Conservation (phyloP, 2,113 vertebrate species). For the Lophura nycthemera region DNA sequence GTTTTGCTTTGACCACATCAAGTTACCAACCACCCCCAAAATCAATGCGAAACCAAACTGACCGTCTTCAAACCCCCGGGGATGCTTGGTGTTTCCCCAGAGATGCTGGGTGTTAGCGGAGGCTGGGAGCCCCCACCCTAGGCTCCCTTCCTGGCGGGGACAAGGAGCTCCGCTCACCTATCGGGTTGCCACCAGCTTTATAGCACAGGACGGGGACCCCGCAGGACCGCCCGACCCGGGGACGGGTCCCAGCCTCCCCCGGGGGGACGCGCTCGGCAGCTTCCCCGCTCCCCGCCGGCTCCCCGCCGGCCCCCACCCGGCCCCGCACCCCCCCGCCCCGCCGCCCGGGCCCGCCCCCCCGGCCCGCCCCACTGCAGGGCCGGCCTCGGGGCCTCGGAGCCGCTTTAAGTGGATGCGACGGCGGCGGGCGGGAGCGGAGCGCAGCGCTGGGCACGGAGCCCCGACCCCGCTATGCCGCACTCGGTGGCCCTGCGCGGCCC, state of each 20-base stretch:
- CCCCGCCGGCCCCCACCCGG: background rate
- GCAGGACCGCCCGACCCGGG: background rate
- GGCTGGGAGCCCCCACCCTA: background rate
- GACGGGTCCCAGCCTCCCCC: no score
- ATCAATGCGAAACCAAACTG: background rate
- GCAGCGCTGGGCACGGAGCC: background rate
- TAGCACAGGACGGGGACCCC: background rate
- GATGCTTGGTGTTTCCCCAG: no score
- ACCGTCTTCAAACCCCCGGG: background rate
- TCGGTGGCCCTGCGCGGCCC: conserved; percentile 90
- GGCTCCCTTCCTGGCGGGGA: background rate
- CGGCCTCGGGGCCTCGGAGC: background rate
- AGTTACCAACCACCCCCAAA: background rate
- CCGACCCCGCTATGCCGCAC: conserved; percentile 79
- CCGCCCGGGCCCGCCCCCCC: background rate
- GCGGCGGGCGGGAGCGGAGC: background rate
- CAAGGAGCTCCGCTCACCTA: background rate
- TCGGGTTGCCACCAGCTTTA: background rate
- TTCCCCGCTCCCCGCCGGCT: background rate
- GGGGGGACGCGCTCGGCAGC: no score
- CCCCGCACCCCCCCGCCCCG: background rate
- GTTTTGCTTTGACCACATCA: accelerated
- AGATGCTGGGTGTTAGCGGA: background rate
- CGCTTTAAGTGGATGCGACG: background rate
- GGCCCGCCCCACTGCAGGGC: background rate